Percentiles rank a stretch among this genome's conserved stretches.
Evolutionary conservation across 2,113 vertebrate genomes (phyloP).

Genomic region (Colistium nudipinnis): DNA sequence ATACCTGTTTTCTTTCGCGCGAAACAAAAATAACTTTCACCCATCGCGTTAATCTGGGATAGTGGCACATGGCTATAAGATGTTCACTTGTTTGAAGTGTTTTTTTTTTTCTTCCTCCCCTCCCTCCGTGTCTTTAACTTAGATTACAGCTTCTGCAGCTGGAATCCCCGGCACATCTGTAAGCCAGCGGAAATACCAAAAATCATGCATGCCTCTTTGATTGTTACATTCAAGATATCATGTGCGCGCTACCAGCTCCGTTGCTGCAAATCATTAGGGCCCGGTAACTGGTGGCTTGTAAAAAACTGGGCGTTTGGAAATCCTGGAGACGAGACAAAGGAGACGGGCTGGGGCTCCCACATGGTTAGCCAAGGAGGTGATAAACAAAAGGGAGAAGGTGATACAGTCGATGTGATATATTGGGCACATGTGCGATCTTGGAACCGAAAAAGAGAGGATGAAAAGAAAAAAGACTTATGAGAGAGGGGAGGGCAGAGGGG

Average conservation of each 20-base stretch:
- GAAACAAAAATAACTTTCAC: not conserved
- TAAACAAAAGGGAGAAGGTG: slow-evolving; percentile 89
- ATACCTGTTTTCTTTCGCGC: slow-evolving; percentile 9
- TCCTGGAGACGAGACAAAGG: slow-evolving; percentile 86
- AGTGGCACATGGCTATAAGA: slow-evolving; percentile 86
- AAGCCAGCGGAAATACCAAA: slow-evolving; percentile 91
- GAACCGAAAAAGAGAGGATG: slow-evolving; percentile 59
- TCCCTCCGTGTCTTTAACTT: slow-evolving; percentile 78
- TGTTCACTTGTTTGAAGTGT: slow-evolving; percentile 84
- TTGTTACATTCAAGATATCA: slow-evolving; percentile 99
- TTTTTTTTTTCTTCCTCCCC: slow-evolving; percentile 34
- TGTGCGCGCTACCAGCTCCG: slow-evolving; percentile 94
- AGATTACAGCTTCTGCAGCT: slow-evolving; percentile 85
- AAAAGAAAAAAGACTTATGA: slow-evolving; percentile 42
- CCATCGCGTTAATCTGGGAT: slow-evolving; percentile 30
- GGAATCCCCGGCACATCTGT: slow-evolving; percentile 88
- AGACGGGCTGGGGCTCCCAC: slow-evolving; percentile 97
- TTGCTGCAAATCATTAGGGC: slow-evolving; percentile 94
- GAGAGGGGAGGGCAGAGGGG: slow-evolving; percentile 56
- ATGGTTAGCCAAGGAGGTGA: slow-evolving; percentile 89
- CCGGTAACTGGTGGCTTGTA: slow-evolving; percentile 90
- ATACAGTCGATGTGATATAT: slow-evolving; percentile 93
- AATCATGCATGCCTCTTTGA: slow-evolving; percentile 93
- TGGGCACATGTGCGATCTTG: slow-evolving; percentile 84
- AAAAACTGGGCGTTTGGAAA: slow-evolving; percentile 90